Conservation (phyloP, 2,113 vertebrate species). For the Carassius gibelio region DNA sequence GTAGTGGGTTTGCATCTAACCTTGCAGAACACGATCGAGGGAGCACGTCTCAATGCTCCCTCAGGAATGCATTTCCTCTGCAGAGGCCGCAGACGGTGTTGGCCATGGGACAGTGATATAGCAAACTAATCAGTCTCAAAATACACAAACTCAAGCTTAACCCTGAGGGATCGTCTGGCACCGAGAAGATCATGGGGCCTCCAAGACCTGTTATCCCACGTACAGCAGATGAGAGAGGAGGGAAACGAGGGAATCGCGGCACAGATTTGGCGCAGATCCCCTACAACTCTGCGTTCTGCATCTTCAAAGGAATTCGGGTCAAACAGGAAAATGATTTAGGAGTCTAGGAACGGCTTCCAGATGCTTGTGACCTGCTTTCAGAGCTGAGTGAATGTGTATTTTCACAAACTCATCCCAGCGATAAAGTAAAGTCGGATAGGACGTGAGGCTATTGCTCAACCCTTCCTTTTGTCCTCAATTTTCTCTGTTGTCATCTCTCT, state of each 20-base stretch:
- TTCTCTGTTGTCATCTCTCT: constrained; percentile 19
- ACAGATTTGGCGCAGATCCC: constrained; percentile 50
- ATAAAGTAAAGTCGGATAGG: constrained; percentile 62
- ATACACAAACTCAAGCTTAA: constrained; percentile 6
- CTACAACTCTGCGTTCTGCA: constrained; percentile 49
- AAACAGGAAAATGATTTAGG: constrained; percentile 63
- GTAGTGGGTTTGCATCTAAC: constrained; percentile 40
- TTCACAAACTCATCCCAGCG: constrained; percentile 67
- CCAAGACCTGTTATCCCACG: background rate
- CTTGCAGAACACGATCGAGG: constrained; percentile 16
- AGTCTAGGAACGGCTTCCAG: constrained; percentile 72
- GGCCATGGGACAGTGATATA: constrained; percentile 70
- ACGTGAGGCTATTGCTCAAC: constrained; percentile 44
- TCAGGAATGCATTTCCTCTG: constrained; percentile 57
- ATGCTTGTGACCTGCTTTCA: constrained; percentile 71
- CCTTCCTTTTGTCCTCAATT: background rate
- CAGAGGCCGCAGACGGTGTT: constrained; percentile 46
- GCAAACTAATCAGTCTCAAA: constrained; percentile 48
- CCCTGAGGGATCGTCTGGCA: constrained; percentile 24
- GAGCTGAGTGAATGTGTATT: constrained; percentile 57
- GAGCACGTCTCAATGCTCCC: constrained; percentile 32
- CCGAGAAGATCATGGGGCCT: background rate
- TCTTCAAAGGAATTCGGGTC: constrained; percentile 72
- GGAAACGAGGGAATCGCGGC: constrained; percentile 53
- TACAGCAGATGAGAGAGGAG: constrained; percentile 39